Conservation (phyloP, 2,888 invertebrate species). For the Neoitamus cyanurus region DNA sequence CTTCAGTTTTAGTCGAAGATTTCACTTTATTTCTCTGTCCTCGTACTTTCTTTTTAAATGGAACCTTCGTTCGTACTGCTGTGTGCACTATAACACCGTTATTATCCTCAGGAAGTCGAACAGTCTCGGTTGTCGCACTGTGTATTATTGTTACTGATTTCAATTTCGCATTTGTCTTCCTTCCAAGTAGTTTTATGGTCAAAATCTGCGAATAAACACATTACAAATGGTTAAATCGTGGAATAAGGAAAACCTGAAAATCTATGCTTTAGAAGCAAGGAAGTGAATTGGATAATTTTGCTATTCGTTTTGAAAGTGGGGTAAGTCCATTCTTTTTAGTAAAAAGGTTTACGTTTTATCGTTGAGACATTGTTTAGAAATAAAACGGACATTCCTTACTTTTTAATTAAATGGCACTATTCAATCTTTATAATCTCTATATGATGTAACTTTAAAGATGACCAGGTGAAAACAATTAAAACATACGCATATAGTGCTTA, state of each 20-base stretch:
- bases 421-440: no score
- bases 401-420: no score
- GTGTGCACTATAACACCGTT: constrained; percentile 85
- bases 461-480: no score
- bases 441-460: no score
- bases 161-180: constrained; percentile 81
- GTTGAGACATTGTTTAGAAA: no score
- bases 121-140: constrained; percentile 89
- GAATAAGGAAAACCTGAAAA: not conserved
- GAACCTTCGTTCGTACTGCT: constrained; percentile 86
- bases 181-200: constrained; percentile 84
- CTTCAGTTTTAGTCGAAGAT: constrained; percentile 55
- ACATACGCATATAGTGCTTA: no score
- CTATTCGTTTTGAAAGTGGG: no score
- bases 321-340: no score
- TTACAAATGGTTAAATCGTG: not conserved
- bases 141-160: constrained; percentile 91
- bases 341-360: no score
- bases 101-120: constrained; percentile 81
- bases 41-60: constrained; percentile 84
- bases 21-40: constrained; percentile 60
- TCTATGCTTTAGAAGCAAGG: not conserved
- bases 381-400: no score
- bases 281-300: no score
- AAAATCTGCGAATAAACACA: constrained; percentile 71